These are phyloP conservation scores for Stomatorhinus ivindoensis DNA, from an alignment of 2,113 vertebrate genomes.

Conservation along the genomic window DNA sequence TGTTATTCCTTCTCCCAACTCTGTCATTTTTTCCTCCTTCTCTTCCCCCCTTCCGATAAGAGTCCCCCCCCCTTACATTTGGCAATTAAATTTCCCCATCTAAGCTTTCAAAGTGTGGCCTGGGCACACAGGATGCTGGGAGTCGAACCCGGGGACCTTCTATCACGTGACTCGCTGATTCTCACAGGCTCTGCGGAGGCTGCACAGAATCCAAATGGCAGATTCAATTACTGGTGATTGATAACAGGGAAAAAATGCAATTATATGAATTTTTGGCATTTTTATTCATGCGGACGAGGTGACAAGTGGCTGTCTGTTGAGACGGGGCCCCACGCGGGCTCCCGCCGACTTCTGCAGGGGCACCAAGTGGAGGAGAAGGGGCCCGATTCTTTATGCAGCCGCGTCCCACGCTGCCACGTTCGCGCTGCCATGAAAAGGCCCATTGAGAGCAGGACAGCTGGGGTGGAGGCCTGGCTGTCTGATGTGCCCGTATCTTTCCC, in stretches of 20 bases:
- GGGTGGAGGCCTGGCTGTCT: constrained; percentile 34
- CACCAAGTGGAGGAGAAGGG: background rate
- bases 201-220: background rate
- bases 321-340: background rate
- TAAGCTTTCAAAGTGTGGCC: constrained; percentile 10
- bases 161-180: background rate
- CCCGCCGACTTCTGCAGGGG: background rate
- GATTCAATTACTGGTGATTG: background rate
- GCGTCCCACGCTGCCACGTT: constrained; percentile 46
- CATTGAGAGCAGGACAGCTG: constrained; percentile 56
- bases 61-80: constrained; percentile 44
- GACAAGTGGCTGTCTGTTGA: background rate
- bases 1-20: constrained; percentile 34
- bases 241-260: background rate
- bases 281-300: background rate
- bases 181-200: background rate
- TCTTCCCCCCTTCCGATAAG: constrained; percentile 41
- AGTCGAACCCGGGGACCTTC: background rate
- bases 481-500: constrained; percentile 32
- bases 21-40: constrained; percentile 22
- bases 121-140: background rate
- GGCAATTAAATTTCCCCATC: constrained; percentile 55
- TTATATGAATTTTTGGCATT: background rate
- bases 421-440: constrained; percentile 51
- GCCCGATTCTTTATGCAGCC: constrained; percentile 31